Conservation (phyloP, 2,888 invertebrate species). For the Cantharis flavilabris region DNA sequence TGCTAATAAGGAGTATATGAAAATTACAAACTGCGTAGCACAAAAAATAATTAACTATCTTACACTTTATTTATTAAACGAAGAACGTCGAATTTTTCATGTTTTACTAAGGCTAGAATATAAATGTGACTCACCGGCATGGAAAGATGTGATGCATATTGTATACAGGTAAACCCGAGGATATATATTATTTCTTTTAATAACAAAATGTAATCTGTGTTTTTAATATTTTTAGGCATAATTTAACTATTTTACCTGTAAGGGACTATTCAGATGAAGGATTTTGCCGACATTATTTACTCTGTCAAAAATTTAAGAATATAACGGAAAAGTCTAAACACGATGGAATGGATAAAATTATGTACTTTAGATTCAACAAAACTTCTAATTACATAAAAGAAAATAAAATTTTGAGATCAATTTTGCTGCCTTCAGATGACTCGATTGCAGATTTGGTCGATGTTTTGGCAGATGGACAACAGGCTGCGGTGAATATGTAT, state of each 20-base stretch:
- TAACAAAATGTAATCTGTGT: background rate
- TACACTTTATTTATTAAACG: conserved; percentile 36
- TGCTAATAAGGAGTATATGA: conserved; percentile 25
- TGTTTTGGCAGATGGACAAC: conserved; percentile 25
- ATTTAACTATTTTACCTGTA: conserved; percentile 35
- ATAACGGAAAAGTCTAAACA: conserved; percentile 24
- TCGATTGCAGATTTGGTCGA: conserved; percentile 33
- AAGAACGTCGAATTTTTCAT: conserved; percentile 39
- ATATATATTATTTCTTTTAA: background rate
- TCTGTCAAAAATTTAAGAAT: conserved; percentile 44
- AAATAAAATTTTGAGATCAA: conserved; percentile 35
- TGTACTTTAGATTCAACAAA: conserved; percentile 38
- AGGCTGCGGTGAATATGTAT: conserved; percentile 28
- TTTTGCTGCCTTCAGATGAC: conserved; percentile 32
- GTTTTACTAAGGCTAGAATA: conserved; percentile 39
- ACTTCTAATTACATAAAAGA: conserved; percentile 35
- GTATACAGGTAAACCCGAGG: conserved; percentile 39
- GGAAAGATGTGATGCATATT: conserved; percentile 38
- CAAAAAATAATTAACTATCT: conserved; percentile 36
- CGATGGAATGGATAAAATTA: conserved; percentile 34
- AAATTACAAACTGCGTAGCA: conserved; percentile 22
- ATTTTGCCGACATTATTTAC: conserved; percentile 43
- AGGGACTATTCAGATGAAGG: conserved; percentile 37
- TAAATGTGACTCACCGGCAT: conserved; percentile 15
- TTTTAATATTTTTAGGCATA: conserved; percentile 33